Base-by-base conservation (phyloP, 2,797 vertebrate species). In the Manis javanica region DNA sequence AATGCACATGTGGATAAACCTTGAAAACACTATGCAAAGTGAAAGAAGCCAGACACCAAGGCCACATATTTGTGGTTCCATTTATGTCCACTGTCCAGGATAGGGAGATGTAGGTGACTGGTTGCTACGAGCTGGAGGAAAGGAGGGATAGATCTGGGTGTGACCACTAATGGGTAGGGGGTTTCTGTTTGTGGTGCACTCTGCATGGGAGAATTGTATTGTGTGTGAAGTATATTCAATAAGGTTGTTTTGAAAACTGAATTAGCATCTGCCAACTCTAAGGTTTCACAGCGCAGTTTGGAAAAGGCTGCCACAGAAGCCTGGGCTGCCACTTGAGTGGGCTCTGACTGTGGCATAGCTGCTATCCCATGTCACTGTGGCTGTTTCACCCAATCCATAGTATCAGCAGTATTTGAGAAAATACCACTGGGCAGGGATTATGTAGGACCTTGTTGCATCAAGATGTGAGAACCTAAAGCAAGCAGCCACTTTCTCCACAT, bases 131-230 rank as follows among this genome's bases (percentile, higher is more conserved):
- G 31, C 59, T 3, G 11, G 31, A 31, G 21, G 16, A n/a, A 16
- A 8, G 11, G 23, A 7, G 3, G 13, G 1, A 39, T 39, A 39
- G 37, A 23, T 39, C 1, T 66, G 3, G 29, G 51, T 37, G 61
- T 14, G 39, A 18, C 19, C 13, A 0, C 8, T 51, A 4, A 9
- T 1, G 12, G 6, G 53, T 2, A 0, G 13, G 2, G 12, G 34
- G 12, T 19, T 77, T 74, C 71, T 55, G 29, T 26, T 2, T 26
- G 29, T 15, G 23, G 9, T 69, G 11, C 4, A 1, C 7, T 72
- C n/a, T 63, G 16, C 26, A 3, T 7, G 2, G 31, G n/a, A 5
- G 31, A 37, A 34, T 49, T 10, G 2, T 16, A 14, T 7, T 15
- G 6, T 16, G 37, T 23, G 13, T 71, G 64, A 85, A 14, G 55